Base-by-base conservation (phyloP, 2,113 vertebrate species). In the Fregetta grallaria region DNA sequence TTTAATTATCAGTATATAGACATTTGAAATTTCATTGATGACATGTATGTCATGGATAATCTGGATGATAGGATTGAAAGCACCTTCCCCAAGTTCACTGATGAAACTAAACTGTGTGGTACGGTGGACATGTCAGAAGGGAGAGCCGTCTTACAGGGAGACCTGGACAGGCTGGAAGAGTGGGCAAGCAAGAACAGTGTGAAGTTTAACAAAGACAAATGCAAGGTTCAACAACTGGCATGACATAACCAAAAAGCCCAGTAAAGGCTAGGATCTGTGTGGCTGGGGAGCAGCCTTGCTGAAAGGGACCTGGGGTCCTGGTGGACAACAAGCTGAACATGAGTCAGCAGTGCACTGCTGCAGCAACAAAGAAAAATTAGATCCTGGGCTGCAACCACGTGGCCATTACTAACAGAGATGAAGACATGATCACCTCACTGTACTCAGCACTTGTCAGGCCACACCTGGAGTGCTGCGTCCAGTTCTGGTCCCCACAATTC, bases 261-360 rank as follows among this genome's bases (percentile, higher is more conserved):
- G 30, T 71, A 49, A n/a, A 49, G 42, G 8, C 11, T 49, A 55
- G 16, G 13, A 36, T 42, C 68, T 58, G 16, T 44, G 50, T 4
- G 9, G 36, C 17, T 44, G 21, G 6, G 38, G 15, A 72, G 23
- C 29, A 40, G 29, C 18, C 23, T 40, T 40, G 27, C 34, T 42
- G 53, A 62, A 29, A 76, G 25, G 19, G 9, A 49, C 11, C 10
- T 49, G 5, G 7, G 2, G 3, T 56, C 17, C 26, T 42, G 21
- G 19, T 63, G 40, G 30, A 71, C 40, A 89, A 38, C 21, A 61
- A 61, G 2, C 4, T 47, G 25, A 34, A 34, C 15, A 18, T 63
- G 32, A 50, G 10, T 49, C n/a, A 71, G 26, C 11, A 55, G n/a
- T 19, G 15, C 2, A 0, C n/a, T 4, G 5, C n/a, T 58, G 10